Conservation (phyloP, 2,797 vertebrate species). For the Monodelphis domestica region DNA sequence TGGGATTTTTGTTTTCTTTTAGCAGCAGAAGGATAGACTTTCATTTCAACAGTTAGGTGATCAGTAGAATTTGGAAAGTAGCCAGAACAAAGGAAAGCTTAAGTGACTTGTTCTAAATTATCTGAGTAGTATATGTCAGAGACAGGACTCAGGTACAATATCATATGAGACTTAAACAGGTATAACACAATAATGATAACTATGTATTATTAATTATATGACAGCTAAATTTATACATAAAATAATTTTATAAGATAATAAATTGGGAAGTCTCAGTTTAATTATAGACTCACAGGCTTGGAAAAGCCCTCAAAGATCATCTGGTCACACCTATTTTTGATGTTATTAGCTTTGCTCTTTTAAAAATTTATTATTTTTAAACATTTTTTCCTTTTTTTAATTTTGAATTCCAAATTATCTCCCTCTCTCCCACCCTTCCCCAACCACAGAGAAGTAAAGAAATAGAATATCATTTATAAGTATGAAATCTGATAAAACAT, state of each 20-base stretch:
- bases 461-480: background rate
- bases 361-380: background rate
- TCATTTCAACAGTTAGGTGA: background rate
- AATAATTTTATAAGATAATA: background rate
- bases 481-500: background rate
- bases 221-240: background rate
- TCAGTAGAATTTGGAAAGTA: background rate
- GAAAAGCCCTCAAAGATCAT: background rate
- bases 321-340: background rate
- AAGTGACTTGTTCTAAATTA: background rate
- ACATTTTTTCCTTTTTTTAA: background rate
- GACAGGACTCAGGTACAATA: background rate
- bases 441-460: background rate
- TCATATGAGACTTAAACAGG: too few relatives aligned
- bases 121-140: background rate
- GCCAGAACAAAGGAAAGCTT: background rate
- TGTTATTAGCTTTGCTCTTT: background rate
- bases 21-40: background rate
- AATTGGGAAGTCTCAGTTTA: background rate
- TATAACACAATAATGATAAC: background rate
- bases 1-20: background rate
- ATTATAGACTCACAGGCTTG: background rate
- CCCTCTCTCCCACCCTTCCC: background rate
- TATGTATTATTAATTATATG: background rate
- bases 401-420: background rate